A percentile compares a stretch with the other conserved stretches of the same genome.
Evolutionary conservation across 2,113 vertebrate species (phyloP).

Genomic region (Orientallactaga bullata): DNA sequence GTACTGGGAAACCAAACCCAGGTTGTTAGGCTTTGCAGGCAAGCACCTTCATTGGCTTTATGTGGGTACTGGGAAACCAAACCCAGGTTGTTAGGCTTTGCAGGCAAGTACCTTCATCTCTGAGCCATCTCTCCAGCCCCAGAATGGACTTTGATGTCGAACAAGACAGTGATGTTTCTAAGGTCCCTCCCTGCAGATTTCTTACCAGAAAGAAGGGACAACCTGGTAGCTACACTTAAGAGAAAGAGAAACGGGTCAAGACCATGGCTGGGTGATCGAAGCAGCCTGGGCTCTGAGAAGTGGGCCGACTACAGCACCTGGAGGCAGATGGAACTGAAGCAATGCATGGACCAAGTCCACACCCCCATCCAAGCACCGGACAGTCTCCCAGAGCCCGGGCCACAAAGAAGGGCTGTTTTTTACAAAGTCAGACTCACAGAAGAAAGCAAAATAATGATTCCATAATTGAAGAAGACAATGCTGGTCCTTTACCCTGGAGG

Average conservation of each 20-base stretch:
- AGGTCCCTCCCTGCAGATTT: rapidly evolving
- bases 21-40: no score
- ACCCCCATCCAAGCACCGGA: rapidly evolving
- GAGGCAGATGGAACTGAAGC: no score
- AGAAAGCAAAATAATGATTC: neutral
- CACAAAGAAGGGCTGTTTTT: neutral
- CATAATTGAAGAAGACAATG: neutral
- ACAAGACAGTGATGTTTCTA: rapidly evolving
- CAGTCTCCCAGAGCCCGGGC: rapidly evolving
- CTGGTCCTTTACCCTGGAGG: no score
- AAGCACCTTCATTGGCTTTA: no score
- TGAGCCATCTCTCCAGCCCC: no score
- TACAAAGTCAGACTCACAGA: neutral
- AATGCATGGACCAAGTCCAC: no score
- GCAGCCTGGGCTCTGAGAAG: rapidly evolving
- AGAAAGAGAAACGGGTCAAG: neutral
- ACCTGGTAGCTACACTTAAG: neutral
- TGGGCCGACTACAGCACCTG: rapidly evolving
- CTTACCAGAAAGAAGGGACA: neutral
- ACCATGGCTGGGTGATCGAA: no score
- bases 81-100: no score
- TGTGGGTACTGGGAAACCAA: no score
- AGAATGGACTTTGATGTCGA: no score
- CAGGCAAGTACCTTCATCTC: no score
- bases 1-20: no score